Conservation (phyloP, 2,797 vertebrate species). For the Microctenopoma lineatum region DNA sequence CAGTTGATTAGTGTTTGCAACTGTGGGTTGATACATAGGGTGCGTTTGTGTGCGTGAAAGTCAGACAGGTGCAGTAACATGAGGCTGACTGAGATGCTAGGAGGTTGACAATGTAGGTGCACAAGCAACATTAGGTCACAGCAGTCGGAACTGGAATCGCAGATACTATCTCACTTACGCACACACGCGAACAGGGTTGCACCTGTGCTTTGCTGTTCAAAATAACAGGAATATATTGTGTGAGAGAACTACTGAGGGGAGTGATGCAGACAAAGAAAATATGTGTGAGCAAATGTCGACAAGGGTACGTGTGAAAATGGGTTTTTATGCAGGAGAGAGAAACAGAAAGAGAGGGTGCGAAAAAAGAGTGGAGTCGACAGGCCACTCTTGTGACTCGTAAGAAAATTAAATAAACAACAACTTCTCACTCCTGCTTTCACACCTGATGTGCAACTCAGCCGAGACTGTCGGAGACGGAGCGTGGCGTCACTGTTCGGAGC, state of each 20-base stretch:
- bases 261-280: constrained; percentile 65
- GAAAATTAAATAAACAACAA: constrained; percentile 81
- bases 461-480: constrained; percentile 61
- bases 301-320: constrained; percentile 63
- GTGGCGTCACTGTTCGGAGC: constrained; percentile 71
- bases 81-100: constrained; percentile 49
- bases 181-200: constrained; percentile 40
- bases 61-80: constrained; percentile 64
- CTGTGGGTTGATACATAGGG: constrained; percentile 51
- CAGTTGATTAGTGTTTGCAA: constrained; percentile 50
- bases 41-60: constrained; percentile 43
- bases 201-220: constrained; percentile 57
- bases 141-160: constrained; percentile 57
- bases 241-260: constrained; percentile 44
- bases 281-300: constrained; percentile 68
- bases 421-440: constrained; percentile 78
- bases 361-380: constrained; percentile 55
- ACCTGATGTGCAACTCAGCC: constrained; percentile 75
- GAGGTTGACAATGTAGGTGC: constrained; percentile 55
- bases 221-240: constrained; percentile 61
- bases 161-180: constrained; percentile 55
- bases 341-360: constrained; percentile 49
- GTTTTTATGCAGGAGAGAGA: constrained; percentile 52
- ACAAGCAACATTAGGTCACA: constrained; percentile 65
- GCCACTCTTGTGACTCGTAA: constrained; percentile 70